Percentiles rank a stretch among this genome's conserved stretches.
Conservation (phyloP, 2,113 vertebrate genomes). For the Oncorhynchus nerka region DNA sequence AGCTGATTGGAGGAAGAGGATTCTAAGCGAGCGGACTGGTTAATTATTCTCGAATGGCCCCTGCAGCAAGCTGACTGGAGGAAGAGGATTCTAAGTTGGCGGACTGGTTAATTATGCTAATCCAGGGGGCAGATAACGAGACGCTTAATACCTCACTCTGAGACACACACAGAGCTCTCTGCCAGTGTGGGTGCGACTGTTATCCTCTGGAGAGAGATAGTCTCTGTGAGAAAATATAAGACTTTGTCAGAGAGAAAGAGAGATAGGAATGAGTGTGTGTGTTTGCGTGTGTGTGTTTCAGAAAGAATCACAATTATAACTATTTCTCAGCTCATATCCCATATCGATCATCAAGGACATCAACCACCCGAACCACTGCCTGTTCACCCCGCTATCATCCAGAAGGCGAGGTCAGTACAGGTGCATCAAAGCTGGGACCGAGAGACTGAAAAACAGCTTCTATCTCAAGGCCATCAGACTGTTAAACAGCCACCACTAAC, state of each 20-base stretch:
- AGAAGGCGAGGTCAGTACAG: too few species aligned
- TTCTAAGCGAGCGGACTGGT: constrained; percentile 41
- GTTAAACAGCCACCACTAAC: too few species aligned
- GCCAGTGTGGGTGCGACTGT: constrained; percentile 11
- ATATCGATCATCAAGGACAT: too few species aligned
- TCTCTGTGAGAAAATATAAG: constrained; percentile 23
- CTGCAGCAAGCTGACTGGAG: constrained; percentile 24
- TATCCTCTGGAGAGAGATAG: constrained; percentile 14
- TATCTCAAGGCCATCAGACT: too few species aligned
- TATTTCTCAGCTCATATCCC: too few species aligned
- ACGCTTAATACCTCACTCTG: constrained; percentile 35
- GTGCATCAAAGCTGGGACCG: too few species aligned
- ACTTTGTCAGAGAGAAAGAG: constrained; percentile 1
- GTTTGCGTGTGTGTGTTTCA: not conserved
- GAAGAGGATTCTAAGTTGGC: constrained; percentile 35
- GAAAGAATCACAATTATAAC: constrained; percentile 1
- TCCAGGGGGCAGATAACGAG: constrained; percentile 60
- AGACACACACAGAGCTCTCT: constrained; percentile 21
- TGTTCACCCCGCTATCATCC: too few species aligned
- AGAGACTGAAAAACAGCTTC: too few species aligned
- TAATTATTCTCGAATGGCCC: constrained; percentile 59
- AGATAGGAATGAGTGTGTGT: not conserved
- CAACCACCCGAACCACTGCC: too few species aligned
- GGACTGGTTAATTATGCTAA: constrained; percentile 67
- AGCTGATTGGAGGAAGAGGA: constrained; percentile 17